phyloP scores from a whole-genome alignment of 2,113 vertebrate genomes.

The Xyliphius kryptos region DNA sequence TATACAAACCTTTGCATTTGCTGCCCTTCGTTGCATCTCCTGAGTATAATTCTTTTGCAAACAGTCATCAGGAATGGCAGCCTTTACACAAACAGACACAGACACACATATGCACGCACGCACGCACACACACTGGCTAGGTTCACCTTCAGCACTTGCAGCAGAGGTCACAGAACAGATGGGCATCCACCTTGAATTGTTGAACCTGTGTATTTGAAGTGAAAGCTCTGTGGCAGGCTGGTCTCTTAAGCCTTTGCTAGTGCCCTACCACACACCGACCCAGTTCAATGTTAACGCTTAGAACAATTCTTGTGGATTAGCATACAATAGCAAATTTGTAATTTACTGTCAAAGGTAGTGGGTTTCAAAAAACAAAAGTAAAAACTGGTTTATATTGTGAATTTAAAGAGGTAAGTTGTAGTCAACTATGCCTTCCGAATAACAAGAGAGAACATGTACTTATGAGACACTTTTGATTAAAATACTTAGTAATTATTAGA shows the following conservation, averaged over 20 bases:
- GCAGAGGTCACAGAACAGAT: constrained; percentile 43
- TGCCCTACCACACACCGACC: constrained; percentile 1
- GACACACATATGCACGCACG: constrained; percentile 17
- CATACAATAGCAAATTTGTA: too few relatives aligned
- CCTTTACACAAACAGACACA: constrained; percentile 1
- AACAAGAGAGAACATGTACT: too few relatives aligned
- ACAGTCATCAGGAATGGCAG: constrained; percentile 21
- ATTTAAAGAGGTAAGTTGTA: too few relatives aligned
- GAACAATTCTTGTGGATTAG: too few relatives aligned
- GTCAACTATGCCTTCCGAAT: too few relatives aligned
- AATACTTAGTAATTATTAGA: too few relatives aligned
- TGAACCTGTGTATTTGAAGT: constrained; percentile 38
- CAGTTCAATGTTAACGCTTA: neutral
- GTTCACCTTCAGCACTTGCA: constrained; percentile 32
- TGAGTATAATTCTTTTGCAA: constrained; percentile 17
- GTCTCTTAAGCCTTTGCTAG: constrained; percentile 24
- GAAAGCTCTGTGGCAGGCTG: constrained; percentile 16
- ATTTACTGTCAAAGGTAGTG: too few relatives aligned
- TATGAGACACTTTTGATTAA: too few relatives aligned
- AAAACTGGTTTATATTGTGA: too few relatives aligned
- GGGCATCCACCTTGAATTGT: constrained; percentile 45
- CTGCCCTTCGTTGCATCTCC: constrained; percentile 4
- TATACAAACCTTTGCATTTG: neutral
- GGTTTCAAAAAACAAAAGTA: too few relatives aligned
- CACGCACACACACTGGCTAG: constrained; percentile 25